Conservation (phyloP, 2,113 vertebrate species). For the Gambusia affinis region DNA sequence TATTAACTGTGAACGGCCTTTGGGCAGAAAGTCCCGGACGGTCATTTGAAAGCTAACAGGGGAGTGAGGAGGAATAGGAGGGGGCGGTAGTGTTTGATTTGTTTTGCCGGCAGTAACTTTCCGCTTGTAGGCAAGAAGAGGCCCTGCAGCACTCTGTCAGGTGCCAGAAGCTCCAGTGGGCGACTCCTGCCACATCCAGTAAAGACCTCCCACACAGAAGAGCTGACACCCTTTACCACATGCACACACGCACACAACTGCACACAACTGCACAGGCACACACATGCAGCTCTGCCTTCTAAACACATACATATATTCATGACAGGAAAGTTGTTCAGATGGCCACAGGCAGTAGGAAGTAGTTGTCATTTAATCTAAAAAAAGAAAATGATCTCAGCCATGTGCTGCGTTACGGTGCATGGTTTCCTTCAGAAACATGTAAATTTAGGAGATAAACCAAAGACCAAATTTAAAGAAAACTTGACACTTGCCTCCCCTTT, state of each 20-base stretch:
- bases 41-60: slow-evolving; percentile 71
- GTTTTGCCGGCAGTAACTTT: slow-evolving; percentile 68
- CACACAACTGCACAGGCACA: slow-evolving; percentile 4
- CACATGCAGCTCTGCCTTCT: slow-evolving; percentile 28
- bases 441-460: slow-evolving; percentile 11
- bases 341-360: slow-evolving; percentile 55
- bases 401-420: slow-evolving; percentile 32
- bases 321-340: slow-evolving; percentile 56
- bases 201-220: slow-evolving; percentile 61
- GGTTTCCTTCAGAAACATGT: slow-evolving; percentile 45
- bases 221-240: slow-evolving; percentile 49
- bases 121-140: slow-evolving; percentile 66
- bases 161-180: slow-evolving; percentile 67
- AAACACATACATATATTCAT: slow-evolving; percentile 75
- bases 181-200: slow-evolving; percentile 67
- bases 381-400: slow-evolving; percentile 39
- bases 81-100: slow-evolving; percentile 66
- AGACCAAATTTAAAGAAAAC: slow-evolving; percentile 28
- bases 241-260: slow-evolving; percentile 19
- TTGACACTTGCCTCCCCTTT: slow-evolving; percentile 14
- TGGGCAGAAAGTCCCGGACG: slow-evolving; percentile 74
- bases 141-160: slow-evolving; percentile 77
- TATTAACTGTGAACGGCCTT: slow-evolving; percentile 80
- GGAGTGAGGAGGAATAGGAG: background rate
- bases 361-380: slow-evolving; percentile 52